These are phyloP conservation scores for Calonectris borealis DNA, from an alignment of 2,113 vertebrate genomes.

Conservation along the genomic window DNA sequence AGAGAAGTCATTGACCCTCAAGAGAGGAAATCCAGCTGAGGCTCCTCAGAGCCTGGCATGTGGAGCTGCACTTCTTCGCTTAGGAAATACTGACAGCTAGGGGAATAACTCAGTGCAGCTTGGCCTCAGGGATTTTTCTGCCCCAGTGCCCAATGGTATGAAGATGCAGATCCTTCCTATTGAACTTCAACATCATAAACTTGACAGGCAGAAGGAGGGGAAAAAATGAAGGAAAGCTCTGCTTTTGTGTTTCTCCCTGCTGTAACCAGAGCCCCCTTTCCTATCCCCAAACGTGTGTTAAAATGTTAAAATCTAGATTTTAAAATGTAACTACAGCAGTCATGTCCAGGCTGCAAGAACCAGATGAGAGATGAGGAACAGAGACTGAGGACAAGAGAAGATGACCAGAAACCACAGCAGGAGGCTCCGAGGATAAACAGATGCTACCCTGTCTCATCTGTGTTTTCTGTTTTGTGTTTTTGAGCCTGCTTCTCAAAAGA, in stretches of 20 bases:
- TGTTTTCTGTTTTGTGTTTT: not conserved
- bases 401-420: not conserved
- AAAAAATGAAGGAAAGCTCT: not conserved
- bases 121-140: not conserved
- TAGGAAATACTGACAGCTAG: conserved; percentile 6
- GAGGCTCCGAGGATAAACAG: not conserved
- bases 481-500: not conserved
- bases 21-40: conserved; percentile 6
- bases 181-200: not conserved
- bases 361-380: not conserved
- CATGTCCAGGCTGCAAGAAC: not conserved
- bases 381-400: not conserved
- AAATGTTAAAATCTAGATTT: not conserved
- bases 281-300: not conserved
- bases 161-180: not conserved
- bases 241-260: not conserved
- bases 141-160: not conserved
- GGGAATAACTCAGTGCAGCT: not conserved
- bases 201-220: not conserved
- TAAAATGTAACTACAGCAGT: not conserved
- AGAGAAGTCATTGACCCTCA: not conserved
- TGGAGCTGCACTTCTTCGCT: not conserved
- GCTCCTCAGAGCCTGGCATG: not conserved
- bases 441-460: not conserved
- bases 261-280: not conserved